A percentile compares a stretch with the other conserved stretches of the same genome.
phyloP scores from a whole-genome alignment of 2,888 invertebrate genomes.

The Diarsia mendica region DNA sequence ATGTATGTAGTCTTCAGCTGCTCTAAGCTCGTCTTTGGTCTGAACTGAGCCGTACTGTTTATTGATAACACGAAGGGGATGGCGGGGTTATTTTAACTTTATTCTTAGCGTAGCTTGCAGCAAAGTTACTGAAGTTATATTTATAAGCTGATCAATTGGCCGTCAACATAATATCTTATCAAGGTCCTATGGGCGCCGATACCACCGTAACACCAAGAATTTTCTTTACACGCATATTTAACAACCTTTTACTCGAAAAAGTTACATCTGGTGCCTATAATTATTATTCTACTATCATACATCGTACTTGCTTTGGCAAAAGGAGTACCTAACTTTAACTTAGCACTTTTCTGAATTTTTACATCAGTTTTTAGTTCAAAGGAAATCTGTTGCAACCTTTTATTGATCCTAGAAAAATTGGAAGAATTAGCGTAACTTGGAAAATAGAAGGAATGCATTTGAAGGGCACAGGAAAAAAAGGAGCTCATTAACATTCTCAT shows the following conservation, averaged over 20 bases:
- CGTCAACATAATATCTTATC: background rate
- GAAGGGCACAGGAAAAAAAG: too few relatives aligned
- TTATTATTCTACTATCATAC: background rate
- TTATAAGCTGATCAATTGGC: too few relatives aligned
- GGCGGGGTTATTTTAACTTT: background rate
- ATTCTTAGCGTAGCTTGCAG: too few relatives aligned
- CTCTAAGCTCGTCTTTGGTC: background rate
- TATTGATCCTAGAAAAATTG: background rate
- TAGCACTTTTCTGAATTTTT: background rate
- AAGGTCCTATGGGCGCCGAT: background rate
- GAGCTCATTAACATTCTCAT: too few relatives aligned
- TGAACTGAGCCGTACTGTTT: background rate
- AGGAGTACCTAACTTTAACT: too few relatives aligned
- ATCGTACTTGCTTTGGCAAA: too few relatives aligned
- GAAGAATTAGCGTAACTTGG: background rate
- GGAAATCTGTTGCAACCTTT: too few relatives aligned
- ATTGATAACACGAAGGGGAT: background rate
- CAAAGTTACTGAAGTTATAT: too few relatives aligned
- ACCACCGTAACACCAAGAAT: too few relatives aligned
- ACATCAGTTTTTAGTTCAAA: background rate
- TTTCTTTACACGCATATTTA: too few relatives aligned
- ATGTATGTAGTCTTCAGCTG: background rate
- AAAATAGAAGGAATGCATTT: background rate
- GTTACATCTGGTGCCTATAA: background rate
- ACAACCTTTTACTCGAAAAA: background rate